Conservation (phyloP, 1,140 invertebrate species). For the Piezodorus guildinii region DNA sequence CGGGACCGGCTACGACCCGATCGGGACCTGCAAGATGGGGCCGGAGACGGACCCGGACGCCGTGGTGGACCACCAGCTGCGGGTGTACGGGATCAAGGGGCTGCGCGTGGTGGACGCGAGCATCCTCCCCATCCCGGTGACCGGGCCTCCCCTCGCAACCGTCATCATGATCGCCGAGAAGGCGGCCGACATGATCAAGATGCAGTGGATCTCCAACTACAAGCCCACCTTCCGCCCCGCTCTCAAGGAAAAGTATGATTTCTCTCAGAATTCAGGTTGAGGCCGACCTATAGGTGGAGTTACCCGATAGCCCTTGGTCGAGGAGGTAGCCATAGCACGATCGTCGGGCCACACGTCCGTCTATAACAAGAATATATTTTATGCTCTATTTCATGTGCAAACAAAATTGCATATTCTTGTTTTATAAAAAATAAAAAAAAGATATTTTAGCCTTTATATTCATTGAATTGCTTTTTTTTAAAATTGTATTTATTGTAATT, state of each 20-base stretch:
- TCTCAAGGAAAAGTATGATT: too few relatives aligned
- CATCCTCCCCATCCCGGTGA: slow-evolving; percentile 60
- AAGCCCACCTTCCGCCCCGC: background rate
- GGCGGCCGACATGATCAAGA: slow-evolving; percentile 56
- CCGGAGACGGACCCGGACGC: slow-evolving; percentile 43
- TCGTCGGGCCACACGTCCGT: background rate
- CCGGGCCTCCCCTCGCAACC: slow-evolving; percentile 63
- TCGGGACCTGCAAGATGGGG: slow-evolving; percentile 70
- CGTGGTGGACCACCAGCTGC: slow-evolving; percentile 53
- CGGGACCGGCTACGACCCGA: slow-evolving; percentile 48
- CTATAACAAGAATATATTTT: too few relatives aligned
- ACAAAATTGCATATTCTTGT: too few relatives aligned
- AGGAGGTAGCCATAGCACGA: background rate
- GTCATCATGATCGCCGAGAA: slow-evolving; percentile 70
- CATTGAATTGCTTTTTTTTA: too few relatives aligned
- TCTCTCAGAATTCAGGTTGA: too few relatives aligned
- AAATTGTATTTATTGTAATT: too few relatives aligned
- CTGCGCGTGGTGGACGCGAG: slow-evolving; percentile 66
- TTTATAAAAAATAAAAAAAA: too few relatives aligned
- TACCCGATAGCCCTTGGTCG: too few relatives aligned
- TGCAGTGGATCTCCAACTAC: slow-evolving; percentile 37
- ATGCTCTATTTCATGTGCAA: too few relatives aligned
- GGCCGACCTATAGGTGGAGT: too few relatives aligned
- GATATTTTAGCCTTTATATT: too few relatives aligned
- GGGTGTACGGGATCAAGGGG: slow-evolving; percentile 50